Base-by-base conservation (phyloP, 1,140 invertebrate species). In the Trichomalopsis sarcophagae region DNA sequence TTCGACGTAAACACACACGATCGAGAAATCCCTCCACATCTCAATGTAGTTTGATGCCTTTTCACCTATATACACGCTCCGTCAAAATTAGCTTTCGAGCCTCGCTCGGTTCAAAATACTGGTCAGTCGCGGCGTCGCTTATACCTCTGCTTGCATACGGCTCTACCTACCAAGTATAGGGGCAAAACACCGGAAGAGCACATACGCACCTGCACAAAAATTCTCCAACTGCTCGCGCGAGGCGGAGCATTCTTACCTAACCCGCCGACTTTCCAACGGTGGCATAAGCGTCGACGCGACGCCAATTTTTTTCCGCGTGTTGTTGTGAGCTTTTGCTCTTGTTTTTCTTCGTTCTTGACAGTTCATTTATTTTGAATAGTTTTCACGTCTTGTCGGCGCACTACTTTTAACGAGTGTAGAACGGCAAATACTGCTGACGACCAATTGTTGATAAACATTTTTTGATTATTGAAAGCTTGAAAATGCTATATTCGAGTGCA, bases 111-210 rank as follows among this genome's bases (percentile, higher is more conserved):
- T 5, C 0, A 14, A 33, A 71, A 71, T 33, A 17, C 17, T 23
- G 4, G 9, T 27, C 30, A 55, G 14, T 81, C 82, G 40, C 75
- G 73, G 55, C 85, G 80, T 80, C 33, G 82, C 80, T 89, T 89
- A 87, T 83, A 27, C 27, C 87, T 80, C 86, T 88, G 84, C 47
- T 23, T 71, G 33, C 27, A n/a, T 55, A 14, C 30, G 66, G 68
- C 71, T 36, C 2, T 36, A 36, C 27, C 27, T 44, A 33, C 50
- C 21, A 5, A 1, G 23, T 21, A 14, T 21, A 14, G 33, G 40
- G 80, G 40, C 17, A 55, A 87, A 88, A 89, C 69, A 75, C 71
- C 44, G 50, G 14, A 69, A 74, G 66, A 62, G n/a, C 55, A 62
- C 17, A 62, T 68, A 36, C 47, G 80, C 79, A 87, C 76, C 77